A percentile compares a stretch with the other conserved stretches of the same genome.
phyloP scores from a whole-genome alignment of 2,113 vertebrate species.

The Ifrita kowaldi region DNA sequence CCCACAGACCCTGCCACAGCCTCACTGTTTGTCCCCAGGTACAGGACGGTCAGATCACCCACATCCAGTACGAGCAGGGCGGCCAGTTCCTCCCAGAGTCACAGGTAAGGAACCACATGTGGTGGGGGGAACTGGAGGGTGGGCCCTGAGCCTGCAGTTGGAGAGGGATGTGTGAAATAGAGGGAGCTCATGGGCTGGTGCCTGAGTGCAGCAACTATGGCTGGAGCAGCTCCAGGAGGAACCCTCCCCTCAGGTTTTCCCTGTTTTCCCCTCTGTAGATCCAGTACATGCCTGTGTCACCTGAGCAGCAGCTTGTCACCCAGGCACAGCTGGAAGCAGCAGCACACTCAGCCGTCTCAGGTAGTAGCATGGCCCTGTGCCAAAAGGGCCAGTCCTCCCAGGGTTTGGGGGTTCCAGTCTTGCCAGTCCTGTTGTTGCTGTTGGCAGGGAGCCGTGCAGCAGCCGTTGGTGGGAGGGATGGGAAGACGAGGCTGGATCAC shows the following conservation, averaged over 20 bases:
- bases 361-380: conserved; percentile 46
- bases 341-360: conserved; percentile 89
- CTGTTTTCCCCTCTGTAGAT: conserved; percentile 71
- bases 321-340: conserved; percentile 88
- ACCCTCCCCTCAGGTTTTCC: not conserved
- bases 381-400: not conserved
- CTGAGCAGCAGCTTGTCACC: conserved; percentile 86
- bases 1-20: fast-evolving
- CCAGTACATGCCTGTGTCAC: conserved; percentile 89
- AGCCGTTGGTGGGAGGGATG: not conserved
- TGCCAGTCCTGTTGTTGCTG: not conserved
- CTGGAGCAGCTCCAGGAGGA: not conserved
- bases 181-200: not conserved
- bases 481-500: fast-evolving
- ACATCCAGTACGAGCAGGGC: conserved; percentile 92
- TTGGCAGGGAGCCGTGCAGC: fast-evolving
- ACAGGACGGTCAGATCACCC: conserved; percentile 91
- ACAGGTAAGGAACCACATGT: conserved; percentile 70
- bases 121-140: fast-evolving
- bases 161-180: not conserved
- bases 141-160: not conserved
- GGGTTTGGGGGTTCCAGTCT: not conserved
- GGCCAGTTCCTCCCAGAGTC: conserved; percentile 86
- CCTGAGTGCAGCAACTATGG: not conserved
- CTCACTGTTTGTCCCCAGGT: conserved; percentile 70